These are phyloP conservation scores for Dendropsophus ebraccatus DNA, from an alignment of 2,113 vertebrate species.

Conservation along the genomic window DNA sequence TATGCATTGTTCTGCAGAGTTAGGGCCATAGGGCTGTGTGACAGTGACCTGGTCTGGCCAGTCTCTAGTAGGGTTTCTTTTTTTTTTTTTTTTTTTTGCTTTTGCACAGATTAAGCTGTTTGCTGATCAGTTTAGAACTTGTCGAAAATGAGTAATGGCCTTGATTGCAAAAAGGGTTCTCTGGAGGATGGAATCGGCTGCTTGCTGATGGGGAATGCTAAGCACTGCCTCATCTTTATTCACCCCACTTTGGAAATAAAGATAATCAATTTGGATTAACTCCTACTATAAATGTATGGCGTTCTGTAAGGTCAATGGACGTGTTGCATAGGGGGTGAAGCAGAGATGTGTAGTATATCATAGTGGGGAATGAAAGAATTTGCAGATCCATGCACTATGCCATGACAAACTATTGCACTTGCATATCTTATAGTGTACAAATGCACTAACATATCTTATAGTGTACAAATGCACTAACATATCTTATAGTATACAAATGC, in stretches of 20 bases:
- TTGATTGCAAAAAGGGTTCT: constrained; percentile 30
- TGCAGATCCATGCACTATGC: neutral
- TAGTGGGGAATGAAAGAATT: neutral
- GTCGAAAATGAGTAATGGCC: constrained; percentile 62
- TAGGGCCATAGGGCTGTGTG: neutral
- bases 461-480: neutral
- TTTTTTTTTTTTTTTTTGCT: neutral
- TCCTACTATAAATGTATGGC: neutral
- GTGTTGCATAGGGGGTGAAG: neutral
- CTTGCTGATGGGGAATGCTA: constrained; percentile 24
- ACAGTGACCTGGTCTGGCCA: constrained; percentile 5
- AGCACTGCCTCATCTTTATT: constrained; percentile 27
- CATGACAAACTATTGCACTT: neutral
- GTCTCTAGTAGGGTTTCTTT: no score
- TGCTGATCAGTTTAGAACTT: constrained; percentile 59
- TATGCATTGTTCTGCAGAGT: constrained; percentile 25
- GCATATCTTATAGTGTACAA: neutral
- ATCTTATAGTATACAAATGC: no score
- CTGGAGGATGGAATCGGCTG: constrained; percentile 11
- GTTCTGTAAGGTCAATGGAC: neutral
- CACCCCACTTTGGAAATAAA: constrained; percentile 22
- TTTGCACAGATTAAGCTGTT: constrained; percentile 56
- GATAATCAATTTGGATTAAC: constrained; percentile 14
- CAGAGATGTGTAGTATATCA: neutral
- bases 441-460: neutral